Percentiles rank a stretch among this genome's conserved stretches.
Conservation (phyloP, 1,140 invertebrate genomes). For the Orchesella cincta region DNA sequence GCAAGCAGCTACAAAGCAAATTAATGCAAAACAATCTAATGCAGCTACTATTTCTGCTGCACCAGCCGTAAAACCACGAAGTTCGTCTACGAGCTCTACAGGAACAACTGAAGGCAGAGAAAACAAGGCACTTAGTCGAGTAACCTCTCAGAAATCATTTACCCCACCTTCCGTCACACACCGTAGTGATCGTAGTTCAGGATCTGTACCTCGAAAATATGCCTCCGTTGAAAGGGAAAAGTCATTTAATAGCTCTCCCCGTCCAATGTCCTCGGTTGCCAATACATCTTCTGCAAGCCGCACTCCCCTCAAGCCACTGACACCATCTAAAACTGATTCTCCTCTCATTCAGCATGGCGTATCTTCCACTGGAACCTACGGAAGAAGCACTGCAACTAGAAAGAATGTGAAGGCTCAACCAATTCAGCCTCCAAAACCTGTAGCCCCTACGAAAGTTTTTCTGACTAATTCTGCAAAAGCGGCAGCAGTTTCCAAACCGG, state of each 20-base stretch:
- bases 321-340: constrained; percentile 41
- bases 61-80: neutral
- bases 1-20: constrained; percentile 4
- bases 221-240: constrained; percentile 17
- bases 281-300: constrained; percentile 32
- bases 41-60: neutral
- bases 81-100: neutral
- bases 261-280: neutral
- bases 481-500: constrained; percentile 47
- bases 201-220: constrained; percentile 8
- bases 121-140: neutral
- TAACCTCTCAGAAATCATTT: constrained; percentile 9
- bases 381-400: neutral
- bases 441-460: constrained; percentile 35
- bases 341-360: constrained; percentile 7
- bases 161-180: neutral
- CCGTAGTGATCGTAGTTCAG: neutral
- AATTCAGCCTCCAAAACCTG: neutral
- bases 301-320: constrained; percentile 42
- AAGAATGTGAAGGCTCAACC: neutral
- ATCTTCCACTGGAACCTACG: neutral
- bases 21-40: neutral
- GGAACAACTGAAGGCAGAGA: neutral
- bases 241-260: constrained; percentile 3
- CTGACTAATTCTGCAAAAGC: constrained; percentile 48